Percentiles rank a stretch among this genome's conserved stretches.
Conservation (phyloP, 1,140 invertebrate genomes). For the Propsilocerus akamusi region DNA sequence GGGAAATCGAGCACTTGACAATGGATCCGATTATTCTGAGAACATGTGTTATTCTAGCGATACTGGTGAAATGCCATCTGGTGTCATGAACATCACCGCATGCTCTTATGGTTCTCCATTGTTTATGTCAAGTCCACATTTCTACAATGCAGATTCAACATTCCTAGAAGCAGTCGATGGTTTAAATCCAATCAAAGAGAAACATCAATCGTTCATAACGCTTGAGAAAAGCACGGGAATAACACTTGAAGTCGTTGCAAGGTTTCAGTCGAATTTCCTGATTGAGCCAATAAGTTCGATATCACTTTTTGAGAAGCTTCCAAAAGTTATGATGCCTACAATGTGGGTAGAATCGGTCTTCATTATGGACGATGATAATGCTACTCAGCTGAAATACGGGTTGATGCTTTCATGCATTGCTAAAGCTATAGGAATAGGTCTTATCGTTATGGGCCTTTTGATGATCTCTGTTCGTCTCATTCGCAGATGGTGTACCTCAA, state of each 20-base stretch:
- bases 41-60: conserved; percentile 55
- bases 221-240: conserved; percentile 50
- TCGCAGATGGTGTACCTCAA: too few species aligned
- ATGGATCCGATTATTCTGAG: conserved; percentile 28
- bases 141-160: conserved; percentile 53
- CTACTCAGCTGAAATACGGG: neutral
- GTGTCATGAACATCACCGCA: conserved; percentile 45
- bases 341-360: neutral
- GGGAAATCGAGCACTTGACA: conserved; percentile 9
- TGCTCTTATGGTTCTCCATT: conserved; percentile 59
- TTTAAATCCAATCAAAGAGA: conserved; percentile 40
- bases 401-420: neutral
- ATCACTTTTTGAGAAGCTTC: neutral
- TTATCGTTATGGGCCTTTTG: neutral
- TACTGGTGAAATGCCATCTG: conserved; percentile 41
- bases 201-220: conserved; percentile 51
- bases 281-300: conserved; percentile 32
- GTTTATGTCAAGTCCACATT: conserved; percentile 73
- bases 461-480: too few species aligned
- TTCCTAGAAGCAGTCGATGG: conserved; percentile 45
- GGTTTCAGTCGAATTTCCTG: conserved; percentile 59
- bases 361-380: neutral
- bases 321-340: neutral
- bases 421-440: neutral
- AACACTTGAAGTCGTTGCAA: conserved; percentile 48